Percentiles rank a stretch among this genome's conserved stretches.
Conservation (phyloP, 2,888 invertebrate species). For the Agonopterix subpropinquella region DNA sequence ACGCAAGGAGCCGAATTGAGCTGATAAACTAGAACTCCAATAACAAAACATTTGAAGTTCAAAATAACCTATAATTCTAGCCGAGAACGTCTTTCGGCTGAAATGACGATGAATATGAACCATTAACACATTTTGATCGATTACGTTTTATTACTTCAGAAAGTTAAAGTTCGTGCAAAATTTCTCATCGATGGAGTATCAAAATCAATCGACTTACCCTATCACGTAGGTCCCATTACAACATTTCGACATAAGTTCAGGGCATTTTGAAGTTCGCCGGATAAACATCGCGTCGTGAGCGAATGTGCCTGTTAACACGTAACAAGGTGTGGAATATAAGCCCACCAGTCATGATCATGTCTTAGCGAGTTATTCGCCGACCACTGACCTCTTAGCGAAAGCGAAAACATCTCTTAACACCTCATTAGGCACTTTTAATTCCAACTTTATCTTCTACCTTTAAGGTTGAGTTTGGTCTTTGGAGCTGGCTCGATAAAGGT, state of each 20-base stretch:
- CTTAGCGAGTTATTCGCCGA: conserved; percentile 71
- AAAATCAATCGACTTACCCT: conserved; percentile 28
- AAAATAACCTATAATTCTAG: too few relatives aligned
- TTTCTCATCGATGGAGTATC: conserved; percentile 14
- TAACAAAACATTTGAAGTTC: too few relatives aligned
- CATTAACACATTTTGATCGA: too few relatives aligned
- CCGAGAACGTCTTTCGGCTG: too few relatives aligned
- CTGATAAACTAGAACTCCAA: too few relatives aligned
- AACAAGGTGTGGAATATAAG: conserved; percentile 73
- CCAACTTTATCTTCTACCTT: conserved; percentile 6
- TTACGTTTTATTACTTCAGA: neutral
- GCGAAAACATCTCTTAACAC: conserved; percentile 36
- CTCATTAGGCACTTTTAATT: conserved; percentile 12
- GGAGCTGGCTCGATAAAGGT: conserved; percentile 23
- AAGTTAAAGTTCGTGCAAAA: conserved; percentile 11
- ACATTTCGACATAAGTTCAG: conserved; percentile 48
- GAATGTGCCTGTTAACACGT: conserved; percentile 74
- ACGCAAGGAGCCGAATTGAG: too few relatives aligned
- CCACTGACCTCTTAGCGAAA: conserved; percentile 57
- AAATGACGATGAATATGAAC: too few relatives aligned
- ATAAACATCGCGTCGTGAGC: conserved; percentile 73
- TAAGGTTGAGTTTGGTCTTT: conserved; percentile 10
- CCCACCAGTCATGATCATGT: conserved; percentile 74
- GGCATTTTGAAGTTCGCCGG: conserved; percentile 62
- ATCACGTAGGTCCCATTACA: conserved; percentile 57